These are phyloP conservation scores for Grammomys dolichurus DNA, from an alignment of 2,113 vertebrate species.

Conservation along the genomic window DNA sequence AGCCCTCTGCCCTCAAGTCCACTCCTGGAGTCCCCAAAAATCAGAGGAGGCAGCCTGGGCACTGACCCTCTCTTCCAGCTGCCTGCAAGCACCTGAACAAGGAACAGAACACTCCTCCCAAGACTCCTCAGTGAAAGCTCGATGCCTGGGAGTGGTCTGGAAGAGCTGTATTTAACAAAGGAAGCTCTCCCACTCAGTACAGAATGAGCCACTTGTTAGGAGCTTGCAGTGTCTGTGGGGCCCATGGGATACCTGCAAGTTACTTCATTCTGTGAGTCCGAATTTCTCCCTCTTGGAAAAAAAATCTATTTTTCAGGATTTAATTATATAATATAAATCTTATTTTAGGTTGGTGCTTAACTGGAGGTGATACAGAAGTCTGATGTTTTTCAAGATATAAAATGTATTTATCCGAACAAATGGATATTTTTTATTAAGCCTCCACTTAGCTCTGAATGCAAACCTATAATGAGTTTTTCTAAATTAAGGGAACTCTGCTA, in stretches of 20 bases:
- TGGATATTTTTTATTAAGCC: slow-evolving; percentile 89
- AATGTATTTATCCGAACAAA: slow-evolving; percentile 87
- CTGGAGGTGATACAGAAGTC: slow-evolving; percentile 88
- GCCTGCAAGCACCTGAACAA: slow-evolving; percentile 89
- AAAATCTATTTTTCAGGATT: slow-evolving; percentile 89
- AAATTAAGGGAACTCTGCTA: slow-evolving; percentile 88
- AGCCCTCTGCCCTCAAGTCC: slow-evolving; percentile 90
- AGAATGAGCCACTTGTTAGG: slow-evolving; percentile 94
- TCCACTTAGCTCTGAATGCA: slow-evolving; percentile 89
- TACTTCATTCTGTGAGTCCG: slow-evolving; percentile 79
- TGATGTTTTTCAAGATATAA: slow-evolving; percentile 88
- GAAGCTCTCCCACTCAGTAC: slow-evolving; percentile 88
- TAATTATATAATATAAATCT: slow-evolving; percentile 88
- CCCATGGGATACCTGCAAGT: slow-evolving; percentile 86
- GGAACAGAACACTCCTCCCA: slow-evolving; percentile 94
- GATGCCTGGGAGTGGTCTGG: slow-evolving; percentile 75
- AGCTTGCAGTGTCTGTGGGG: slow-evolving; percentile 90
- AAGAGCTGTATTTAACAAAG: slow-evolving; percentile 88
- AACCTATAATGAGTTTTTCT: slow-evolving; percentile 88
- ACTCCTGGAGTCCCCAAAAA: slow-evolving; percentile 90
- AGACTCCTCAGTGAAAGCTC: slow-evolving; percentile 92
- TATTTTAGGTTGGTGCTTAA: slow-evolving; percentile 91
- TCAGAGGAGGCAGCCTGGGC: slow-evolving; percentile 90
- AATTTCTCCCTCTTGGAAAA: slow-evolving; percentile 82
- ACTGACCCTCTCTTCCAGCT: slow-evolving; percentile 92